Percentiles rank a stretch among this genome's conserved stretches.
phyloP scores from a whole-genome alignment of 35 echinoderm and acorn worm genomes.

The Acanthaster planci region DNA sequence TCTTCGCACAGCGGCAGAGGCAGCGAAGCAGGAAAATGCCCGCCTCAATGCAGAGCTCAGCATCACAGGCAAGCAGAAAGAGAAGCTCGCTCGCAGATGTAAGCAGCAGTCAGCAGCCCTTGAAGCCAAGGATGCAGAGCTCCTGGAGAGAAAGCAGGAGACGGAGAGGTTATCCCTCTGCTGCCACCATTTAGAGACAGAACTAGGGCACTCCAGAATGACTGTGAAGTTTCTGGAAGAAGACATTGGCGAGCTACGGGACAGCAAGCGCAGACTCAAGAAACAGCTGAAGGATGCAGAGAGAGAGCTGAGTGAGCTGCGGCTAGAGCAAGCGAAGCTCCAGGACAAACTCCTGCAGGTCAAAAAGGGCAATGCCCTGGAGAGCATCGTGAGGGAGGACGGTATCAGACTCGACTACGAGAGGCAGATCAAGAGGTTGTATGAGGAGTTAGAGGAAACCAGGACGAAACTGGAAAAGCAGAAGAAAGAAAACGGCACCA shows the following conservation, averaged over 20 bases:
- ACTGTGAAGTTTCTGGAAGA: constrained; percentile 37
- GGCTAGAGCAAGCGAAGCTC: constrained; percentile 12
- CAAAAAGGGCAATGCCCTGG: not conserved
- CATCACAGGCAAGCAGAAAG: not conserved
- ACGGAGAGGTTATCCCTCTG: constrained; percentile 21
- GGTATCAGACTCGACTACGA: constrained; percentile 44
- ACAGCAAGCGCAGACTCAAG: constrained; percentile 25
- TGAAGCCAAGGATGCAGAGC: not conserved
- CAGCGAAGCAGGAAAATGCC: not conserved
- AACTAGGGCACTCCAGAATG: not conserved
- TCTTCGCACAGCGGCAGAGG: constrained; percentile 10
- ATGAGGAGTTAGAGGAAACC: constrained; percentile 33
- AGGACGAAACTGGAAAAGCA: constrained; percentile 48
- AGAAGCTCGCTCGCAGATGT: constrained; percentile 6
- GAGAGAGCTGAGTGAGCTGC: not conserved
- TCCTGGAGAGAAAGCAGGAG: constrained; percentile 4
- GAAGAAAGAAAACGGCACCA: constrained; percentile 20
- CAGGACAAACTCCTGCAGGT: constrained; percentile 8
- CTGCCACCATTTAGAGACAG: constrained; percentile 29
- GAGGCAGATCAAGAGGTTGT: constrained; percentile 35
- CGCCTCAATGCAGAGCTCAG: not conserved
- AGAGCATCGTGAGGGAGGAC: constrained; percentile 44
- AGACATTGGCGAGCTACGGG: constrained; percentile 33
- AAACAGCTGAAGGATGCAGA: constrained; percentile 21
- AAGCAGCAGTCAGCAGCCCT: not conserved